phyloP scores from a whole-genome alignment of 2,888 invertebrate genomes.

The Pardosa pseudoannulata region DNA sequence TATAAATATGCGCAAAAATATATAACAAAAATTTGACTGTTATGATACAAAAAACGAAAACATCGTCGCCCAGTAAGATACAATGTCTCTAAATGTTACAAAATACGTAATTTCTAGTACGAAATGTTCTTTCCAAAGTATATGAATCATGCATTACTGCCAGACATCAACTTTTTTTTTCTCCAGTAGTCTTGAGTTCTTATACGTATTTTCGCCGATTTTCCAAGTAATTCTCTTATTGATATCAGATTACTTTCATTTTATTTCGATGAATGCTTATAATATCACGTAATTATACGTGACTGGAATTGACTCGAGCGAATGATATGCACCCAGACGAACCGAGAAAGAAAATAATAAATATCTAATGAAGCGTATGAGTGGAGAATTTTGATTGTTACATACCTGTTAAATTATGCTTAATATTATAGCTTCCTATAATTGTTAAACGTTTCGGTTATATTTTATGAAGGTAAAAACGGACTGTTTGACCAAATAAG shows the following conservation, averaged over 20 bases:
- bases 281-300: constrained; percentile 64
- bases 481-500: no score
- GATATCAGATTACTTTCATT: constrained; percentile 25
- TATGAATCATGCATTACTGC: no score
- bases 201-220: neutral
- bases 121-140: no score
- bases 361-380: neutral
- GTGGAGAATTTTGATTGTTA: neutral
- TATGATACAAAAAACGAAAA: no score
- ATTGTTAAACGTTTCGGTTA: neutral
- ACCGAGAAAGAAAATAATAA: neutral
- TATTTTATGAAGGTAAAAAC: no score
- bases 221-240: neutral
- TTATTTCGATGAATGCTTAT: constrained; percentile 38
- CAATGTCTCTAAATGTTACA: no score
- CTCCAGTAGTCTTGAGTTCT: no score
- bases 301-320: constrained; percentile 23
- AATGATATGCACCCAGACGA: neutral
- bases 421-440: neutral
- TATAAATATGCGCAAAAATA: no score
- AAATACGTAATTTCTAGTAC: no score
- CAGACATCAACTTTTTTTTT: no score
- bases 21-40: no score
- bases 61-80: no score
- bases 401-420: neutral